Conservation (phyloP, 2,113 vertebrate species). For the Castor canadensis region DNA sequence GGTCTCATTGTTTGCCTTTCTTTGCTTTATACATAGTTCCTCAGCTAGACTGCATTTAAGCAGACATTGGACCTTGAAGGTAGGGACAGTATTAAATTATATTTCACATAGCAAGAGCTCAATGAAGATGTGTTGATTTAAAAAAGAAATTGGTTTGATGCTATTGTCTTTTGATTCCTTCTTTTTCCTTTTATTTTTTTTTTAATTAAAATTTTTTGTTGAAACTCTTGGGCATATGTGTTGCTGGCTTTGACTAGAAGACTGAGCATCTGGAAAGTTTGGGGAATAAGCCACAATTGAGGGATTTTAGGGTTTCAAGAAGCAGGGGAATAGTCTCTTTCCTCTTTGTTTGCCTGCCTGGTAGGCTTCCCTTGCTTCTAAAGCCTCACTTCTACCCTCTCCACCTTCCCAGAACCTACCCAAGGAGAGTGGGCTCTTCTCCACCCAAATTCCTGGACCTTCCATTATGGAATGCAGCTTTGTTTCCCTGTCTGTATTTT, state of each 20-base stretch:
- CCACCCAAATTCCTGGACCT: neutral
- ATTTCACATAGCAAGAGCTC: slow-evolving; percentile 24
- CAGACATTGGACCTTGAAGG: slow-evolving; percentile 19
- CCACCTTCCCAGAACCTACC: neutral
- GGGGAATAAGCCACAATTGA: neutral
- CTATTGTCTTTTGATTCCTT: slow-evolving; percentile 42
- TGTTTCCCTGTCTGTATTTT: neutral
- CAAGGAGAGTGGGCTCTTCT: neutral
- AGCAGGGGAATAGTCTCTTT: neutral
- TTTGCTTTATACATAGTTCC: neutral
- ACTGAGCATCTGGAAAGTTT: neutral
- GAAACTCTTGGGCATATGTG: neutral
- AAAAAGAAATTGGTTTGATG: neutral
- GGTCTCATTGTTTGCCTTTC: neutral
- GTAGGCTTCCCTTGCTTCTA: neutral
- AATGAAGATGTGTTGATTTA: slow-evolving; percentile 26
- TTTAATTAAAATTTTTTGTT: neutral
- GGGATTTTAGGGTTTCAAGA: neutral
- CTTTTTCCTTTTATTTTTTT: neutral
- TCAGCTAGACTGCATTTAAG: slow-evolving; percentile 32
- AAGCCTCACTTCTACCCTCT: neutral
- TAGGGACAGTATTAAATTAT: slow-evolving; percentile 3
- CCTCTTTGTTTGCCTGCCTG: neutral
- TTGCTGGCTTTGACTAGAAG: neutral
- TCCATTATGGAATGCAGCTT: neutral